Conservation (phyloP, 2,113 vertebrate genomes). For the Chionis minor region DNA sequence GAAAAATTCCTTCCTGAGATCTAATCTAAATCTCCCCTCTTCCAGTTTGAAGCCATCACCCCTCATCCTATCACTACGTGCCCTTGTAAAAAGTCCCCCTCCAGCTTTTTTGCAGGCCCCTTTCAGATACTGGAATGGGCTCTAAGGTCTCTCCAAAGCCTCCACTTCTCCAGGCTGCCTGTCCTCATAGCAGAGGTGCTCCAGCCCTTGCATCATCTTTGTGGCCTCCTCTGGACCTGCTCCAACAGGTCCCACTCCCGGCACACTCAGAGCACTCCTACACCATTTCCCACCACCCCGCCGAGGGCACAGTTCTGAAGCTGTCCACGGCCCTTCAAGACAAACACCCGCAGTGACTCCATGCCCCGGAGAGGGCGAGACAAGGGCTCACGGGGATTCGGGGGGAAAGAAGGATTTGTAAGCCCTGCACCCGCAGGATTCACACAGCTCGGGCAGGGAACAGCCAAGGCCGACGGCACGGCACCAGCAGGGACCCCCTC, state of each 20-base stretch:
- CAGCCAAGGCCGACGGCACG: fast-evolving
- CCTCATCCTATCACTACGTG: no score
- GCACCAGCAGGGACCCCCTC: fast-evolving
- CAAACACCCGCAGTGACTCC: neutral
- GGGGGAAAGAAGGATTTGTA: fast-evolving
- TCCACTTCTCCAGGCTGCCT: no score
- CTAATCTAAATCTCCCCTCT: no score
- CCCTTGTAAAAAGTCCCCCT: no score
- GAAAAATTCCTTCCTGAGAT: no score
- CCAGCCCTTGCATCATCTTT: no score
- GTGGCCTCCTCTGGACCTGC: no score
- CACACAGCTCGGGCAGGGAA: neutral
- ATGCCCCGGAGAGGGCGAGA: neutral
- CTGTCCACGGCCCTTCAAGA: fast-evolving
- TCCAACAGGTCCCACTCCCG: neutral
- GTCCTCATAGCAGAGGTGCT: no score
- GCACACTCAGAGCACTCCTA: neutral
- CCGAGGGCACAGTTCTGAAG: neutral
- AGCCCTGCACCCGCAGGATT: neutral
- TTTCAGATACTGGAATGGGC: no score
- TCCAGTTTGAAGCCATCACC: no score
- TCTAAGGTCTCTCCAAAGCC: no score
- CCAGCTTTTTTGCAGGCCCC: no score
- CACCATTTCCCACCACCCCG: neutral
- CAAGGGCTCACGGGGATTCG: fast-evolving